These are phyloP conservation scores for Zaprionus camerounensis DNA, from an alignment of 1,140 invertebrate genomes.

Conservation along the genomic window DNA sequence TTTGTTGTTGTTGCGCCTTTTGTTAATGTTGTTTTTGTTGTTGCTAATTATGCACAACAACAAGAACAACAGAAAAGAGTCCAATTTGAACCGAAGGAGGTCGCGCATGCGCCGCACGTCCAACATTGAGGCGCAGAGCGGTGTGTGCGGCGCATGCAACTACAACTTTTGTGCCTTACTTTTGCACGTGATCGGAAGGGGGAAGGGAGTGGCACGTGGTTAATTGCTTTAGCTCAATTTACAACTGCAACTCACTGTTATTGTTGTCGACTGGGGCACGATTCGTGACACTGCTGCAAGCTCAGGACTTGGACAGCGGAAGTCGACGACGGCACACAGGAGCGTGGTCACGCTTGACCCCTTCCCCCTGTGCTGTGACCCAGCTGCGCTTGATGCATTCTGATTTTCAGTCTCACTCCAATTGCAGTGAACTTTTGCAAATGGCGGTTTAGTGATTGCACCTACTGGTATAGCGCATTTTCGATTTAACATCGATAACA, in stretches of 20 bases:
- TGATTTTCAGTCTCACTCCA: not conserved
- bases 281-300: slow-evolving; percentile 50
- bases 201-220: slow-evolving; percentile 23
- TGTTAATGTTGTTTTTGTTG: slow-evolving; percentile 44
- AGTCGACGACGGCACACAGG: slow-evolving; percentile 36
- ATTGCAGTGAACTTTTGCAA: not conserved
- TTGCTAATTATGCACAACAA: slow-evolving; percentile 67
- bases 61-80: slow-evolving; percentile 1
- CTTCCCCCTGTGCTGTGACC: slow-evolving; percentile 1
- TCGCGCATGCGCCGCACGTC: slow-evolving; percentile 59
- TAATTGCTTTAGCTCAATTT: slow-evolving; percentile 72
- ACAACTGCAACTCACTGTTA: slow-evolving; percentile 29
- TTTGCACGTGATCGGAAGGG: slow-evolving; percentile 51
- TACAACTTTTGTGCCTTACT: slow-evolving; percentile 13
- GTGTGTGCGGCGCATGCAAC: not conserved
- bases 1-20: not conserved
- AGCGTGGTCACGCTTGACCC: slow-evolving; percentile 56
- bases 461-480: not conserved
- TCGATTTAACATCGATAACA: not conserved
- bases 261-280: slow-evolving; percentile 7
- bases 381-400: slow-evolving; percentile 16
- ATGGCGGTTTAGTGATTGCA: not conserved
- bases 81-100: slow-evolving; percentile 44
- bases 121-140: slow-evolving; percentile 1
- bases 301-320: slow-evolving; percentile 34